Conservation (phyloP, 1,140 invertebrate species). For the Armadillidium nasatum region DNA sequence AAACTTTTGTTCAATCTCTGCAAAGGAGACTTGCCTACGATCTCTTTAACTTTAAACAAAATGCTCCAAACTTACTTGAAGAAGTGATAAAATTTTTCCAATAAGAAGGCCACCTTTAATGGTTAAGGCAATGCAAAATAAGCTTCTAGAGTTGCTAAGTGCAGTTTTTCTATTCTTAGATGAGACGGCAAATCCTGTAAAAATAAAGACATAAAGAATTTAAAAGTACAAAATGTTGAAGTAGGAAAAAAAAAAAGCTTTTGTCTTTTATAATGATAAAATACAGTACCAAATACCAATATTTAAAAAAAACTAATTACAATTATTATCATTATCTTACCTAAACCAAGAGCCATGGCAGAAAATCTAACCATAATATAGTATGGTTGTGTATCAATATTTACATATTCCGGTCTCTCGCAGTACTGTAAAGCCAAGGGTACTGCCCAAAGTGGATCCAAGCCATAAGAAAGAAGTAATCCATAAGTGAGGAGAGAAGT, state of each 20-base stretch:
- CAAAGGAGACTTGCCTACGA: too few relatives aligned
- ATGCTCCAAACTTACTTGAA: background rate
- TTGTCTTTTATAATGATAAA: too few relatives aligned
- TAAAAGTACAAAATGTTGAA: background rate
- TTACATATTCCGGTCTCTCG: slow-evolving; percentile 54
- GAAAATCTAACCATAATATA: slow-evolving; percentile 54
- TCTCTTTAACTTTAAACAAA: too few relatives aligned
- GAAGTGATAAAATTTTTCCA: background rate
- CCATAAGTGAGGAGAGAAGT: background rate
- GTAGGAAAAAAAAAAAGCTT: background rate
- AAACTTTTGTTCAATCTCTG: too few relatives aligned
- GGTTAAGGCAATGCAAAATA: background rate
- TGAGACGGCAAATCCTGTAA: background rate
- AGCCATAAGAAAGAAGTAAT: slow-evolving; percentile 37
- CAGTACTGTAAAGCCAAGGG: slow-evolving; percentile 60
- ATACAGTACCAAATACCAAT: too few relatives aligned
- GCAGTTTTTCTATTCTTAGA: background rate
- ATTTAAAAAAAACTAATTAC: too few relatives aligned
- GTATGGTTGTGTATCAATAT: slow-evolving; percentile 58
- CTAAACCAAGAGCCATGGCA: slow-evolving; percentile 52
- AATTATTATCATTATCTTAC: too few relatives aligned
- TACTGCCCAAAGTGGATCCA: slow-evolving; percentile 58
- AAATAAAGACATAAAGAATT: background rate
- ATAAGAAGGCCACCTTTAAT: background rate
- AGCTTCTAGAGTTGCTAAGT: background rate